These are phyloP conservation scores for Chrysaora quinquecirrha DNA, from an alignment of 30 jellyfish, hydroid and myxozoan genomes.

Conservation along the genomic window DNA sequence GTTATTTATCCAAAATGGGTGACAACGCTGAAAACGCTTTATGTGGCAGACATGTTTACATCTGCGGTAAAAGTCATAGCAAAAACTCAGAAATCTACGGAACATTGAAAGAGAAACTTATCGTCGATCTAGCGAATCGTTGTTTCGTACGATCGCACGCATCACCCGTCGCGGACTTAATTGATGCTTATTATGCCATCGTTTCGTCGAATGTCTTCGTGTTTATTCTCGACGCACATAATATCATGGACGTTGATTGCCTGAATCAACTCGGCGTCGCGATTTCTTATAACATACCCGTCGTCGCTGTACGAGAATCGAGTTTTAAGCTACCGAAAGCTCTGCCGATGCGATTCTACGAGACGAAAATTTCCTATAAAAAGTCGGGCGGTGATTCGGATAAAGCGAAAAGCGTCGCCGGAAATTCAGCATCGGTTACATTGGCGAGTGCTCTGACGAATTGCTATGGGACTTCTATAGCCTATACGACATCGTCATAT, in stretches of 20 bases:
- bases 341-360: conserved; percentile 62
- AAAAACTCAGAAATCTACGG: conserved; percentile 8
- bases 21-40: conserved; percentile 15
- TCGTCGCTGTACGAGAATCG: conserved; percentile 70
- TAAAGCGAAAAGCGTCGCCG: conserved; percentile 6
- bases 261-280: conserved; percentile 92
- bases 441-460: conserved; percentile 34
- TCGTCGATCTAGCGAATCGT: conserved; percentile 50
- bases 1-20: conserved; percentile 45
- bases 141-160: conserved; percentile 75
- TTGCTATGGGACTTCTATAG: conserved; percentile 40
- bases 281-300: conserved; percentile 81
- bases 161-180: conserved; percentile 56
- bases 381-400: background rate
- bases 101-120: conserved; percentile 55
- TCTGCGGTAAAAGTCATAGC: conserved; percentile 39
- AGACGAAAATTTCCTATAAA: conserved; percentile 79
- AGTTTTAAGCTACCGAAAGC: conserved; percentile 68
- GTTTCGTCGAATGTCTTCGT: conserved; percentile 76
- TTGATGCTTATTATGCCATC: conserved; percentile 72
- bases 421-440: conserved; percentile 24
- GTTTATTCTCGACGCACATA: conserved; percentile 56
- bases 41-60: conserved; percentile 22
- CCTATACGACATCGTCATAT: conserved; percentile 10
- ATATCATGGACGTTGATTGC: conserved; percentile 57